A percentile compares a stretch with the other conserved stretches of the same genome.
Conservation (phyloP, 2,888 invertebrate genomes). For the Mamestra brassicae region DNA sequence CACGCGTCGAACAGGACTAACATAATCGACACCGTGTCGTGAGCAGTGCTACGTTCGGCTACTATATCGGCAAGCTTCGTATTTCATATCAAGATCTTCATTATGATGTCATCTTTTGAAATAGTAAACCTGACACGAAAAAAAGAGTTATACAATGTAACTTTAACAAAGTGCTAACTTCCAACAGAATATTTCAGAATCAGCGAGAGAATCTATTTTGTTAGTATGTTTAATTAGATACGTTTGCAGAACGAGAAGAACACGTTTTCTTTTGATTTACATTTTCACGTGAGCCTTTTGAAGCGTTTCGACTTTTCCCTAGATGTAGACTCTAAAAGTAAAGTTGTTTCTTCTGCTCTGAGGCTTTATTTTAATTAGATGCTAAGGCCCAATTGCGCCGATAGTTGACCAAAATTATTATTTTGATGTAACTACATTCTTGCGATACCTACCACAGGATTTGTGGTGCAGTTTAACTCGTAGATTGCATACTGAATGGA, state of each 20-base stretch:
- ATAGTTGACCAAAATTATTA: no score
- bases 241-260: background rate
- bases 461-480: no score
- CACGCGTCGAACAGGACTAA: conserved; percentile 1
- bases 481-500: no score
- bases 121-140: conserved; percentile 4
- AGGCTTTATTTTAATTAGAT: no score
- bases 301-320: no score
- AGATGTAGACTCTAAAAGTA: no score
- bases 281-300: background rate
- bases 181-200: background rate
- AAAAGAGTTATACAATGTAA: background rate
- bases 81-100: background rate
- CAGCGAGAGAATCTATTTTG: background rate
- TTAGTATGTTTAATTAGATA: no score
- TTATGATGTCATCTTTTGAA: conserved; percentile 4
- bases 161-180: background rate
- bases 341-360: no score
- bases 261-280: background rate
- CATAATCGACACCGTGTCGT: background rate
- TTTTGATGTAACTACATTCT: no score
- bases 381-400: no score
- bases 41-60: background rate
- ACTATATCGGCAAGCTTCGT: background rate
- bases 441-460: no score